Conservation (phyloP, 2,797 vertebrate species). For the Enoplosus armatus region DNA sequence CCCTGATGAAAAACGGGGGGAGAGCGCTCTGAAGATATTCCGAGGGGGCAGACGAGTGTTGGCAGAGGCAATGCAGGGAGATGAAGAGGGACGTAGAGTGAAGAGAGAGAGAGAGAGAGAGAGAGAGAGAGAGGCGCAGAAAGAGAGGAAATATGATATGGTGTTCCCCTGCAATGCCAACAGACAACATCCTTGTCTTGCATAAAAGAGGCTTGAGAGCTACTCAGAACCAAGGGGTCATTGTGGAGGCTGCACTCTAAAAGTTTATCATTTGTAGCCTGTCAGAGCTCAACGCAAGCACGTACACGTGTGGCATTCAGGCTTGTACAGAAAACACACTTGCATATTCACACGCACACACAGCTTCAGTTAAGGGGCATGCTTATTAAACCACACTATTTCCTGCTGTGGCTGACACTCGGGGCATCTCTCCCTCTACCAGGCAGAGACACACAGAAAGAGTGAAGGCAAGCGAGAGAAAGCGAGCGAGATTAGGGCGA, state of each 20-base stretch:
- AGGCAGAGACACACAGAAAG: conserved; percentile 24
- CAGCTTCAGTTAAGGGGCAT: conserved; percentile 30
- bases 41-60: conserved; percentile 62
- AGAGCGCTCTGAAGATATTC: conserved; percentile 72
- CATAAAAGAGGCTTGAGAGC: conserved; percentile 60
- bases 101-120: conserved; percentile 43
- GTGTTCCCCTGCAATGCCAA: conserved; percentile 65
- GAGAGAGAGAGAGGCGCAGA: conserved; percentile 33
- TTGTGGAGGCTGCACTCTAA: conserved; percentile 44
- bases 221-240: conserved; percentile 68
- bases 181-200: conserved; percentile 68
- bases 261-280: conserved; percentile 60
- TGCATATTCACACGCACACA: conserved; percentile 22
- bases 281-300: conserved; percentile 60
- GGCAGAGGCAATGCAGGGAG: conserved; percentile 59
- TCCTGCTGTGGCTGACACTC: conserved; percentile 59
- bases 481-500: conserved; percentile 10
- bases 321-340: conserved; percentile 21
- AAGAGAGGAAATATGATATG: conserved; percentile 56
- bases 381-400: conserved; percentile 74
- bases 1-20: conserved; percentile 68
- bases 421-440: conserved; percentile 53
- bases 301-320: conserved; percentile 20
- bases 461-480: conserved; percentile 18
- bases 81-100: conserved; percentile 65